These are phyloP conservation scores for Oplegnathus fasciatus DNA, from an alignment of 2,113 vertebrate genomes.

Conservation along the genomic window DNA sequence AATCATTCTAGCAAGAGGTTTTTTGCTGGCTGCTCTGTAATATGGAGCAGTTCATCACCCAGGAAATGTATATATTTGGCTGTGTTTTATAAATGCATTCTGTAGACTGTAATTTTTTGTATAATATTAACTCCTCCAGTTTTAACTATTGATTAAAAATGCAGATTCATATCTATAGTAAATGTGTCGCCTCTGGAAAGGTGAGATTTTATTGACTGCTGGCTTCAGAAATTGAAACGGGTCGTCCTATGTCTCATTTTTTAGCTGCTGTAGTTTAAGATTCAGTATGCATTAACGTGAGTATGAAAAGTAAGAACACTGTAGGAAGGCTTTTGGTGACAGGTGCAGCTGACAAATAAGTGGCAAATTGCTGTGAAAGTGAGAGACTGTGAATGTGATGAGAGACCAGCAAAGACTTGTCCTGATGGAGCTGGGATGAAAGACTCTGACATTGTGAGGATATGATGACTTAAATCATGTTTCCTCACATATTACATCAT, in stretches of 20 bases:
- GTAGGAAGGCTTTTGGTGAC: neutral
- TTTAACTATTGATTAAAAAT: neutral
- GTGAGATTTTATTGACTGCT: neutral
- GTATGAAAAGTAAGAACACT: neutral
- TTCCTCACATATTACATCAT: slow-evolving; percentile 25
- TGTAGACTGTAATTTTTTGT: neutral
- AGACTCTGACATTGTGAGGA: slow-evolving; percentile 35
- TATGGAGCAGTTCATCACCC: neutral
- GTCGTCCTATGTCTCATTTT: accelerated
- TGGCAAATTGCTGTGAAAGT: slow-evolving; percentile 12
- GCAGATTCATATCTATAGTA: neutral
- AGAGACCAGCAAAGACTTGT: slow-evolving; percentile 24
- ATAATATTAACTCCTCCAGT: neutral
- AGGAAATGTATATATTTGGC: neutral
- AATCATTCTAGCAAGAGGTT: neutral
- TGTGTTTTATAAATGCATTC: neutral
- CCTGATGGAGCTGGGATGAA: neutral
- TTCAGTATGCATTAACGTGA: neutral
- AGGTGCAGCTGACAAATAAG: neutral
- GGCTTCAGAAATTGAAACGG: neutral
- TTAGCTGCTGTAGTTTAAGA: neutral
- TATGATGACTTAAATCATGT: slow-evolving; percentile 21
- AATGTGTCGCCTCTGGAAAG: neutral
- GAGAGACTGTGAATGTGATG: slow-evolving; percentile 22
- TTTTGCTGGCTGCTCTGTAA: neutral